Conservation (phyloP, 2,113 vertebrate species). For the Mirza zaza region DNA sequence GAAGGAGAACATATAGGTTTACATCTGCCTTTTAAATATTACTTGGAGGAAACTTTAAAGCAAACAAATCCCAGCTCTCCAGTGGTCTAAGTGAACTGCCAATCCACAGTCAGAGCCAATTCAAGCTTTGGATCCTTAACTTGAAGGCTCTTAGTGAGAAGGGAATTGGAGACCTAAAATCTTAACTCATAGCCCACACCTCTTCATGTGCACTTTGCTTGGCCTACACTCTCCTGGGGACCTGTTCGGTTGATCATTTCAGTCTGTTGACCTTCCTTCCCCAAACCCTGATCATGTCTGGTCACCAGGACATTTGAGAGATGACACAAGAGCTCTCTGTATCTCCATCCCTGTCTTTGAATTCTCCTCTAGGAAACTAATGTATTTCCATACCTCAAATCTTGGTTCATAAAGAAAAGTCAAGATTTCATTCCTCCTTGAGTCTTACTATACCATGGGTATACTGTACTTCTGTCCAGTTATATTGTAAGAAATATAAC, state of each 20-base stretch:
- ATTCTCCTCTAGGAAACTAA: background rate
- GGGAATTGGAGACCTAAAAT: conserved; percentile 66
- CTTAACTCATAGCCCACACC: conserved; percentile 9
- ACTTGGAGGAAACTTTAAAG: conserved; percentile 76
- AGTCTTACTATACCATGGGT: background rate
- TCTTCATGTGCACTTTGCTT: conserved; percentile 28
- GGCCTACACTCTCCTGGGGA: background rate
- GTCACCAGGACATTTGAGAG: conserved; percentile 12
- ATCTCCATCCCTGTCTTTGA: background rate
- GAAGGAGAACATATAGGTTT: conserved; percentile 78
- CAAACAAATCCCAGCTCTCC: conserved; percentile 69
- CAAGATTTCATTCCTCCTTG: conserved; percentile 26
- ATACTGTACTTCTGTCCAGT: background rate
- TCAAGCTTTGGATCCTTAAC: conserved; percentile 63
- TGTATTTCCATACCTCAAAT: background rate
- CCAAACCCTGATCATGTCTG: background rate
- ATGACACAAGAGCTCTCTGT: background rate
- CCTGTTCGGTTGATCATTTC: background rate
- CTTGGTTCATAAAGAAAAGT: background rate
- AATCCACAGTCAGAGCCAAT: conserved; percentile 64
- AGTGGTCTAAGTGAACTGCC: conserved; percentile 65
- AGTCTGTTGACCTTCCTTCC: background rate
- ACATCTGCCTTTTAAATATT: conserved; percentile 75
- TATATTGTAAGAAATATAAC: background rate
- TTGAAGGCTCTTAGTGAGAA: conserved; percentile 61